phyloP scores from a whole-genome alignment of 2,797 vertebrate species.

The Etheostoma nigrum region DNA sequence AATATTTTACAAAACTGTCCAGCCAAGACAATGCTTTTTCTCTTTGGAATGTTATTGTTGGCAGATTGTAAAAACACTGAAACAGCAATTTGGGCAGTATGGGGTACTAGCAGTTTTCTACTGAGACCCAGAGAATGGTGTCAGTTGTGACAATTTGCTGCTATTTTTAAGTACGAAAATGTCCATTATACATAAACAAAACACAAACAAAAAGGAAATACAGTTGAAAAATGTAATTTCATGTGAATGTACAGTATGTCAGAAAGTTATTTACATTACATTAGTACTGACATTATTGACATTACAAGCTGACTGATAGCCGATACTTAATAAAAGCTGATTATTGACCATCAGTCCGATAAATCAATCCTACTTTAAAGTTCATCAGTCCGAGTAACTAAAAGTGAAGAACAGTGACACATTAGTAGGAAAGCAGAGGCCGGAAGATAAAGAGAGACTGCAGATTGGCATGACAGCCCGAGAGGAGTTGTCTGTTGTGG shows the following conservation, averaged over 20 bases:
- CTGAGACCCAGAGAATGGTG: constrained; percentile 32
- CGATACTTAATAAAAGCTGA: constrained; percentile 18
- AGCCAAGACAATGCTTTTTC: constrained; percentile 45
- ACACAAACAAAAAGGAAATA: constrained; percentile 11
- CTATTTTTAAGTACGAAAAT: constrained; percentile 11
- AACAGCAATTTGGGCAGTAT: constrained; percentile 16
- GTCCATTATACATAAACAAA: constrained; percentile 22
- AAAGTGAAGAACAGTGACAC: constrained; percentile 34
- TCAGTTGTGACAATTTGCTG: constrained; percentile 36
- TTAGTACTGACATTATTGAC: constrained; percentile 21
- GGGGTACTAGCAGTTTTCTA: constrained; percentile 27
- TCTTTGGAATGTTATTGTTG: constrained; percentile 45
- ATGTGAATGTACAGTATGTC: background rate
- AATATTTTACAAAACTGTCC: constrained; percentile 17
- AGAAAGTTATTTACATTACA: constrained; percentile 21
- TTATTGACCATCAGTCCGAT: constrained; percentile 14
- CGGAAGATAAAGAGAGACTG: constrained; percentile 42
- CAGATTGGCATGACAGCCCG: constrained; percentile 63
- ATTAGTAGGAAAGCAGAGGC: constrained; percentile 12
- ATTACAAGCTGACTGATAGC: constrained; percentile 22
- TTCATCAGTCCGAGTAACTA: constrained; percentile 14
- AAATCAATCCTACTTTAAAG: constrained; percentile 14
- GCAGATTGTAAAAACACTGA: constrained; percentile 32
- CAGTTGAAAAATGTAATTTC: constrained; percentile 1
- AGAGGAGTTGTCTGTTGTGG: constrained; percentile 68